Evolutionary conservation across 2,888 invertebrate species (phyloP).

Genomic region (Trissolcus japonicus): DNA sequence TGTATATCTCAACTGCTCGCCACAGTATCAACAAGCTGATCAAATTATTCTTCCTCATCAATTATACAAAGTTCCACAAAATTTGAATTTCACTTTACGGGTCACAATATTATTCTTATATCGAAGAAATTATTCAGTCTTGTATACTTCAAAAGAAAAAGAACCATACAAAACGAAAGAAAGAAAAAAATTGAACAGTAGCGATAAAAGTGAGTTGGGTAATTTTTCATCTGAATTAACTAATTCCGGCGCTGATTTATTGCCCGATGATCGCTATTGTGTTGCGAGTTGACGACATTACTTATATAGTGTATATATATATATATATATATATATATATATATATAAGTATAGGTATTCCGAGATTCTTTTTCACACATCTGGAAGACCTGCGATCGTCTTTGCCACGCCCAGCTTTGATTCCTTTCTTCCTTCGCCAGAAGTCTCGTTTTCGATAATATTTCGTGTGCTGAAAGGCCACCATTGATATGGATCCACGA

Average conservation of each 20-base stretch:
- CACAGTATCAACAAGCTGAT: too few relatives aligned
- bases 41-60: background rate
- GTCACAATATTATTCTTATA: background rate
- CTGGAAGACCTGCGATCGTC: conserved; percentile 45
- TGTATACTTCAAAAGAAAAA: background rate
- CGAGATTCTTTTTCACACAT: conserved; percentile 41
- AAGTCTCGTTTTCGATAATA: conserved; percentile 37
- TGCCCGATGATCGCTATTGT: conserved; percentile 43
- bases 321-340: too few relatives aligned
- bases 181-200: conserved; percentile 15
- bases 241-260: conserved; percentile 40
- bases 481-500: conserved; percentile 47
- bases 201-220: conserved; percentile 4
- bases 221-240: conserved; percentile 36
- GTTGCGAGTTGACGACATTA: conserved; percentile 34
- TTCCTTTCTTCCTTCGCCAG: conserved; percentile 43
- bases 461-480: conserved; percentile 32
- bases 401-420: conserved; percentile 55
- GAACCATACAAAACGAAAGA: too few relatives aligned
- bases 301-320: conserved; percentile 15
- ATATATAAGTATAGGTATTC: too few relatives aligned
- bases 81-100: background rate
- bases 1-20: background rate
- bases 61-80: background rate
- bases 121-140: too few relatives aligned